Conservation (phyloP, 2,797 vertebrate species). For the Cheirogaleus major region DNA sequence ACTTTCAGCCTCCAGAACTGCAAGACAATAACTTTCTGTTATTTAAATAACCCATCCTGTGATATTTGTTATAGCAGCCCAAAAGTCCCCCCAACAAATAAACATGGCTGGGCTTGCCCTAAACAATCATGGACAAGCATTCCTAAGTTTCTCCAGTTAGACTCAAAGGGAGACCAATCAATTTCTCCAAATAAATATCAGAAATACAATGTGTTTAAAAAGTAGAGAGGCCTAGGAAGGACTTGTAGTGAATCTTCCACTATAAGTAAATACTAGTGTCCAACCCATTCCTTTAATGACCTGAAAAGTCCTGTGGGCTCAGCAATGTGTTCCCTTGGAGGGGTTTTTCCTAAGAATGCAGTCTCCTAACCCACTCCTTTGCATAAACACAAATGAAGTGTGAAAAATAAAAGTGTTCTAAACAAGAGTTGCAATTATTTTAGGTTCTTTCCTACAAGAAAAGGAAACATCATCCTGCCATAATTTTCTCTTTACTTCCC, state of each 20-base stretch:
- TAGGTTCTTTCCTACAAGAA: constrained; percentile 61
- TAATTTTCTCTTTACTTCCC: constrained; percentile 69
- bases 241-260: not conserved
- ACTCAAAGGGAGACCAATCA: not conserved
- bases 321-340: not conserved
- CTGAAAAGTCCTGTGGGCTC: not conserved
- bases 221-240: not conserved
- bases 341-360: not conserved
- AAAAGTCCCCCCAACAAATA: not conserved
- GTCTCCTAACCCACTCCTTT: constrained; percentile 7
- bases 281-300: not conserved
- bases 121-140: not conserved
- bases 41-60: not conserved
- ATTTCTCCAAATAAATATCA: constrained; percentile 37
- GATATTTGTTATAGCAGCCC: not conserved
- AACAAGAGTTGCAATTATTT: constrained; percentile 65
- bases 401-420: constrained; percentile 60
- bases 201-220: constrained; percentile 22
- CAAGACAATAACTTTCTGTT: not conserved
- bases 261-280: constrained; percentile 31
- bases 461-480: constrained; percentile 54
- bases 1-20: not conserved
- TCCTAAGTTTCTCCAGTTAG: not conserved
- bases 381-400: constrained; percentile 53
- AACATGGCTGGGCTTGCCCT: not conserved